Base-by-base conservation (phyloP, 2,113 vertebrate species). In the Paramisgurnus dabryanus region DNA sequence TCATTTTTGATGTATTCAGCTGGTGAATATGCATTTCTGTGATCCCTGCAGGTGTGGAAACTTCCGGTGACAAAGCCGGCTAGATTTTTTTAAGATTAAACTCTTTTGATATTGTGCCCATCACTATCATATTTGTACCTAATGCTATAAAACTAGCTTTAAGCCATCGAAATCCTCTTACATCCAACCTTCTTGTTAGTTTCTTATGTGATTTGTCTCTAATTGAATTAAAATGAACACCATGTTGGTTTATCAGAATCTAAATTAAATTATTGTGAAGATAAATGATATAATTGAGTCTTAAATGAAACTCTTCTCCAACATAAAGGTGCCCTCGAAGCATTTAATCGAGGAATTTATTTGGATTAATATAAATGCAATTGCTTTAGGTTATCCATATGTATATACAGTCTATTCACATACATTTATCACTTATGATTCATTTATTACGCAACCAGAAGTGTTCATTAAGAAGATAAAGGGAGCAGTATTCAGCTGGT, bases 61-160 rank as follows among this genome's bases (percentile, higher is more conserved):
- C 69, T 40, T 49, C 57, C 69, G 40, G 57, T 34, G 18, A 34
- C 22, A 15, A 57, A 10, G n/a, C 55, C 55, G 40, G 40, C 34
- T 34, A 8, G 41, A 39, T 41, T 70, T 70, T 70, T 53, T 39
- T 4, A 1, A 72, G 27, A 72, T 71, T 55, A 57, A 57, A 72
- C 34, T n/a, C 53, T 72, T 53, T 41, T 58, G 50, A 53, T 15
- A 13, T 11, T n/a, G 39, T 17, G 70, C n/a, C 17, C 69, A 41
- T 58, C 13, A 41, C 47, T 40, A 34, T 43, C n/a, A 43, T 73
- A 73, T 60, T 73, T 73, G 7, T 60, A 45, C 41, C 70, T 60
- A 73, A 73, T 73, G 39, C 39, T 12, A 41, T 58, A 39, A 57
- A 57, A 58, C 13, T 7, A 58, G n/a, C 53, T 22, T 7, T 73